Conservation (phyloP, 92 coral and sea anemone genomes). For the Phenganax subtilis region DNA sequence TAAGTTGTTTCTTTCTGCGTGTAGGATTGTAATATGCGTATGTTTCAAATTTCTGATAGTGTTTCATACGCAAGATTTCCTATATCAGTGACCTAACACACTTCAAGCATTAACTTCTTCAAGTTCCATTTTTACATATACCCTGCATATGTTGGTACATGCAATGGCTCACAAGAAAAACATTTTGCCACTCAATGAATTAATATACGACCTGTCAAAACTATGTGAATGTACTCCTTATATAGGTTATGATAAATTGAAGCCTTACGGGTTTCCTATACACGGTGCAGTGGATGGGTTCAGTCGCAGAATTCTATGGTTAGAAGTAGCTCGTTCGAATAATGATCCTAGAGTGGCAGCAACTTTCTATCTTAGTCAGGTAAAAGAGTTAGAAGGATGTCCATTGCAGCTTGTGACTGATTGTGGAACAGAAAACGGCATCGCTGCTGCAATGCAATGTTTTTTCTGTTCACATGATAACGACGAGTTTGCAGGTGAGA, state of each 20-base stretch:
- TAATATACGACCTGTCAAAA: not conserved
- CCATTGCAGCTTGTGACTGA: slow-evolving; percentile 5
- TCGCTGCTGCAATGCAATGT: slow-evolving; percentile 14
- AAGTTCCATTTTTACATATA: too few species aligned
- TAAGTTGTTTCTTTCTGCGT: too few species aligned
- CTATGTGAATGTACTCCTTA: not conserved
- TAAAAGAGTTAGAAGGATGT: slow-evolving; percentile 10
- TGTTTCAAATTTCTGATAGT: too few species aligned
- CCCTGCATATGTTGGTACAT: too few species aligned
- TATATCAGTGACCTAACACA: too few species aligned
- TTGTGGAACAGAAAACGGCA: slow-evolving; percentile 15
- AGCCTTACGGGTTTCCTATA: slow-evolving; percentile 4
- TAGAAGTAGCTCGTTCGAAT: slow-evolving; percentile 5
- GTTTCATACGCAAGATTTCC: too few species aligned
- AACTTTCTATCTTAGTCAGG: not conserved
- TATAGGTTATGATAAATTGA: not conserved
- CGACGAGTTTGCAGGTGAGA: slow-evolving; percentile 11
- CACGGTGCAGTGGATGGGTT: slow-evolving; percentile 14
- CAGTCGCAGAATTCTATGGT: slow-evolving; percentile 11
- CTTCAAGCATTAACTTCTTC: too few species aligned
- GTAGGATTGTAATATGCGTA: too few species aligned
- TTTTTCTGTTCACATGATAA: slow-evolving; percentile 1
- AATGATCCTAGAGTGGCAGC: slow-evolving; percentile 4
- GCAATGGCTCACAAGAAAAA: too few species aligned
- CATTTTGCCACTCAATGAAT: not conserved